phyloP scores from a whole-genome alignment of 1,140 invertebrate species.

The Oryctes rhinoceros region DNA sequence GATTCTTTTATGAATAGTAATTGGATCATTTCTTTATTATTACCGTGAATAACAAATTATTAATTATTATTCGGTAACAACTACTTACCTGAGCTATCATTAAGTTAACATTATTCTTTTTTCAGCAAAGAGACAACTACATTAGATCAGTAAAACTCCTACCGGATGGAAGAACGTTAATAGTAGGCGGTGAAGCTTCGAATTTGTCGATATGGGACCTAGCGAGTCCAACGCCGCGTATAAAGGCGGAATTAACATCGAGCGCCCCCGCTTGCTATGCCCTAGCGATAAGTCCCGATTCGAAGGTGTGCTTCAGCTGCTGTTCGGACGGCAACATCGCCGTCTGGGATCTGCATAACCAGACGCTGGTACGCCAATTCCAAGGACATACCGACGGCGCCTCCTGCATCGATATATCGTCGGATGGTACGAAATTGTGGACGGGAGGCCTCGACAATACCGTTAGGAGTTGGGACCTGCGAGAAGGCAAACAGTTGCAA shows the following conservation, averaged over 20 bases:
- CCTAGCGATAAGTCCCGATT: conserved; percentile 88
- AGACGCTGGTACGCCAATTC: conserved; percentile 91
- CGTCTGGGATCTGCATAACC: conserved; percentile 96
- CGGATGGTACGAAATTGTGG: conserved; percentile 94
- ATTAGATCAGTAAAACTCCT: conserved; percentile 90
- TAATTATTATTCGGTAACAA: too few relatives aligned
- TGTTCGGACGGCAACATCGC: conserved; percentile 97
- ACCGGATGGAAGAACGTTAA: conserved; percentile 88
- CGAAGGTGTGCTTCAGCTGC: conserved; percentile 95
- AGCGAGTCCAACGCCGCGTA: conserved; percentile 84
- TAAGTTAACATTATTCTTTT: conserved; percentile 41
- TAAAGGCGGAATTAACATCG: conserved; percentile 93
- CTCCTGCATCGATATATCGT: conserved; percentile 96
- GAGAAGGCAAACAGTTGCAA: conserved; percentile 86
- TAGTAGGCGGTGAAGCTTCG: conserved; percentile 92
- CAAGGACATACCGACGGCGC: conserved; percentile 95
- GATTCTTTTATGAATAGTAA: too few relatives aligned
- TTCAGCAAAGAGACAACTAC: conserved; percentile 84
- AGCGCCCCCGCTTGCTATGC: conserved; percentile 93
- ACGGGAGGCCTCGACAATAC: conserved; percentile 97
- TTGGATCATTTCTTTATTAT: too few relatives aligned
- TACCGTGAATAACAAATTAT: too few relatives aligned
- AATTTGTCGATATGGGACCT: conserved; percentile 92
- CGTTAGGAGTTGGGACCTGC: conserved; percentile 90
- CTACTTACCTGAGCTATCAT: conserved; percentile 22